Percentiles rank a stretch among this genome's conserved stretches.
These are phyloP conservation scores for Protodeltote pygarga DNA, from an alignment of 2,888 invertebrate genomes.

Conservation along the genomic window DNA sequence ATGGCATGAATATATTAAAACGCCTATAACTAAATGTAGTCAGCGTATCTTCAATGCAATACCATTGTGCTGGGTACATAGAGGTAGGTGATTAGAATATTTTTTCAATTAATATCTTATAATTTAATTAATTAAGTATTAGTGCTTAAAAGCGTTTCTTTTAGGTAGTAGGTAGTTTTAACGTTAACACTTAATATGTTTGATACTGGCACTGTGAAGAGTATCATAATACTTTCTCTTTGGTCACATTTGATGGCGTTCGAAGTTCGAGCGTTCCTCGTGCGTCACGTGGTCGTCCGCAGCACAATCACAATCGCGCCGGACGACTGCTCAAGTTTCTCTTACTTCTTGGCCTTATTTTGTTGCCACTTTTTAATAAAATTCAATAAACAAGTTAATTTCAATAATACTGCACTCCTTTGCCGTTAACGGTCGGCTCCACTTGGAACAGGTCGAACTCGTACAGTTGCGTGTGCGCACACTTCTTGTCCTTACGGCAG, in stretches of 20 bases:
- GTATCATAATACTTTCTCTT: conserved; percentile 18
- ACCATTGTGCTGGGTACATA: no score
- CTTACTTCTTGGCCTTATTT: not conserved
- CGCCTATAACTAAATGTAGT: no score
- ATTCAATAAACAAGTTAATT: not conserved
- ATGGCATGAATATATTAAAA: no score
- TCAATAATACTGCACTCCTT: conserved; percentile 38
- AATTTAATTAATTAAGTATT: no score
- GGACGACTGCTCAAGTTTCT: not conserved
- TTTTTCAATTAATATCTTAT: no score
- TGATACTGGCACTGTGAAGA: conserved; percentile 1
- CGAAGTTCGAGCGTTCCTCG: no score
- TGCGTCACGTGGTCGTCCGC: not conserved
- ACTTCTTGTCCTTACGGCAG: conserved; percentile 31
- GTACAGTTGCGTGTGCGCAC: conserved; percentile 40
- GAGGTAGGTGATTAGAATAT: no score
- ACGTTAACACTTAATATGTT: no score
- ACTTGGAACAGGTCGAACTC: conserved; percentile 47
- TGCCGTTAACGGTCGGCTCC: conserved; percentile 19
- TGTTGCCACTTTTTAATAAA: not conserved
- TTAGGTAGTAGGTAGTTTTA: no score
- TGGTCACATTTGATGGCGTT: conserved; percentile 1
- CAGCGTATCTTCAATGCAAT: no score
- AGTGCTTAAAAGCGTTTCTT: no score
- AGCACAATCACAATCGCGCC: not conserved